Base-by-base conservation (phyloP, 1,140 invertebrate genomes). In the Calycopis cecrops region DNA sequence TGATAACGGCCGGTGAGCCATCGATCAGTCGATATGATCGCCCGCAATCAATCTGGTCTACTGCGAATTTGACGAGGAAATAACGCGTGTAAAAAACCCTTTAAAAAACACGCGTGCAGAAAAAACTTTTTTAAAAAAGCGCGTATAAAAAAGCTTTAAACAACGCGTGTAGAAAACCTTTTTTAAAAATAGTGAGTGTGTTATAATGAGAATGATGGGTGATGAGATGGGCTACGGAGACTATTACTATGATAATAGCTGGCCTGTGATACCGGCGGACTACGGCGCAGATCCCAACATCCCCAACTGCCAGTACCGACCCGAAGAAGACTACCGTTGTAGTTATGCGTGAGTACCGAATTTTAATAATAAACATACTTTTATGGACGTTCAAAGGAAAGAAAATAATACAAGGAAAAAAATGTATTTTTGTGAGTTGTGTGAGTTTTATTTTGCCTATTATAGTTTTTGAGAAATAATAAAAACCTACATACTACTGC, bases 241-340 rank as follows among this genome's bases (percentile, higher is more conserved):
- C 42, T 89, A 92, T 63, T 91, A 92, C 60, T 93, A 93, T 65
- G 92, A 93, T 67, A 87, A 89, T 62, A 89, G 89, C 61, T 93
- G 92, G 92, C 89, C 92, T 60, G 87, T 92, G 44, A 91, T 92
- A 55, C 92, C 92, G 8, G 91, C 92, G 62, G 92, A 93, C 79
- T 93, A 93, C 73, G 83, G 64, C 21, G 64, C 63, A 14, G 80
- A 81, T 10, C 70, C 73, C n/a, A 64, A 60, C 48, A 28, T 28
- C 21, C 14, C 12, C 8, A 44, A 16, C 40, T 79, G 75, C 53
- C 79, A 79, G 55, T 68, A 73, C 10, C 59, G 79, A 34, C 88
- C 90, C 4, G 91, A 91, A 44, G 92, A 92, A 12, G 87, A 88
- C 54, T 88, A 86, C 55, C 74, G 85, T 73, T 88, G 83, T 62